These are phyloP conservation scores for Botia kubotai DNA, from an alignment of 2,797 vertebrate species.

Conservation along the genomic window DNA sequence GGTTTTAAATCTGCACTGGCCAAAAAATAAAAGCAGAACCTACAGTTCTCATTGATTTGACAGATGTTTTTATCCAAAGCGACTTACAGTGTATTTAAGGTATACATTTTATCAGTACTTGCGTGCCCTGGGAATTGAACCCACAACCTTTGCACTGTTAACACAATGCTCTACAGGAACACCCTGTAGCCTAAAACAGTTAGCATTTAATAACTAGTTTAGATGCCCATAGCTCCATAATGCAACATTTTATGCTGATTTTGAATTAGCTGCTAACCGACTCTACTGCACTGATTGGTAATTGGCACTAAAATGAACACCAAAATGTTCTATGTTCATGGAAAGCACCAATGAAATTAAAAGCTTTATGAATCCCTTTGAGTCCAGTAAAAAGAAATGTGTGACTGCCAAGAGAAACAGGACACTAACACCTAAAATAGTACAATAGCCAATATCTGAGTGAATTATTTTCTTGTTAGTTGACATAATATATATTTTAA, in stretches of 20 bases:
- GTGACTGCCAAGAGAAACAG: neutral
- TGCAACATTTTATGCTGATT: slow-evolving; percentile 14
- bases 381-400: neutral
- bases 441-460: neutral
- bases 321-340: neutral
- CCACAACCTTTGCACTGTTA: too few species aligned
- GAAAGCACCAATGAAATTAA: slow-evolving; percentile 20
- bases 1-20: slow-evolving; percentile 23
- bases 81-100: too few species aligned
- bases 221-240: neutral
- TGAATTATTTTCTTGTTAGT: neutral
- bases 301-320: slow-evolving; percentile 35
- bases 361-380: neutral
- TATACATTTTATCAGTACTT: too few species aligned
- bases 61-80: too few species aligned
- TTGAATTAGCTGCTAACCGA: slow-evolving; percentile 28
- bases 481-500: too few species aligned
- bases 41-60: neutral
- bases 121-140: too few species aligned
- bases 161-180: too few species aligned
- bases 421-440: neutral
- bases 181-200: neutral
- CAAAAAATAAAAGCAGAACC: slow-evolving; percentile 15
- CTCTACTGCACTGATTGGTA: slow-evolving; percentile 20
- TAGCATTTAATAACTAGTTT: neutral